Conservation (phyloP, 2,113 vertebrate species). For the Cavia aperea region DNA sequence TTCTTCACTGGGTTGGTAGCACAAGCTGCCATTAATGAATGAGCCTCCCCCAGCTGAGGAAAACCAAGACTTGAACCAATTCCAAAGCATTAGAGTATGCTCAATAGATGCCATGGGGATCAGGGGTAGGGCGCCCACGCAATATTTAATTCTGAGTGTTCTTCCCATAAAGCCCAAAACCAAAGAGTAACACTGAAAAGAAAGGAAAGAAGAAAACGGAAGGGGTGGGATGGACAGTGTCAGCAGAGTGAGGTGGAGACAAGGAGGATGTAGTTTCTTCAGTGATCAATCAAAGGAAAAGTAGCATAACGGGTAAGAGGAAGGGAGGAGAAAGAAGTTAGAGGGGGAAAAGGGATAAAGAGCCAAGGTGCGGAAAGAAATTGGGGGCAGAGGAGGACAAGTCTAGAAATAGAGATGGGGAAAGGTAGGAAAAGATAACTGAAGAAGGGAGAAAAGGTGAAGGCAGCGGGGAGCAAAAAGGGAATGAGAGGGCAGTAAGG, state of each 20-base stretch:
- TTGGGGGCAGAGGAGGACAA: neutral
- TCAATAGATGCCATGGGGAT: neutral
- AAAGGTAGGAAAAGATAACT: neutral
- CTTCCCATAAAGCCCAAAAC: neutral
- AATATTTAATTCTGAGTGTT: neutral
- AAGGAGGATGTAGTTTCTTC: rapidly evolving
- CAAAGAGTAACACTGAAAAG: neutral
- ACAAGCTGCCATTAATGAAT: neutral
- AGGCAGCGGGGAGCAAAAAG: rapidly evolving
- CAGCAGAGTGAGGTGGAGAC: neutral
- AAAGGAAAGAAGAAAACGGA: neutral
- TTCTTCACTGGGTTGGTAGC: neutral
- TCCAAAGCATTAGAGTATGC: neutral
- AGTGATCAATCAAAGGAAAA: neutral
- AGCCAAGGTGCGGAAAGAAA: neutral
- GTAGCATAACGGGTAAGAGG: neutral
- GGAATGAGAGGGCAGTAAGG: rapidly evolving
- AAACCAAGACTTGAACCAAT: neutral
- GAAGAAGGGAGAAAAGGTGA: rapidly evolving
- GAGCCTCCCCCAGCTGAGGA: neutral
- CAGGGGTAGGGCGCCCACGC: neutral
- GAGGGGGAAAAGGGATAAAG: neutral
- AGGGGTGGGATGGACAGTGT: neutral
- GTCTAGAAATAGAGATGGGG: no score
- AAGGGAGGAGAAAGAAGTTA: neutral